Evolutionary conservation across 2,888 invertebrate species (phyloP), one percentile per base, ranked within the genome.

Genomic region (Schizaphis graminum): DNA sequence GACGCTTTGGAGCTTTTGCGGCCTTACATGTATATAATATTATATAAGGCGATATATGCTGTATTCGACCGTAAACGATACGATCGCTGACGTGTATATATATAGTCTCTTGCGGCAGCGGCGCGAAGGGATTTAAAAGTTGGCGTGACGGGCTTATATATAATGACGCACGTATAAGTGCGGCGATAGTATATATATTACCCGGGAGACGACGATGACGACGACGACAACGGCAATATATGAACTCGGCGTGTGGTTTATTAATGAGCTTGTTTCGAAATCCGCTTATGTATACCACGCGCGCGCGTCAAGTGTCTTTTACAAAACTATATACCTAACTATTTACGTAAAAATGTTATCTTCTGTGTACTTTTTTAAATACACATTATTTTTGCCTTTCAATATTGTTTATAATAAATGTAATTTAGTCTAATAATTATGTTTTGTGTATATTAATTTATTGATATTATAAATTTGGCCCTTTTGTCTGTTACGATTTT

Each of bases 211-310:
- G 67, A 41, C 21, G 77, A 35, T 21, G 57, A 57, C 26, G 57
- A 57, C 24, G 67, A 67, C n/a, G 28, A 61, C 28, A 3, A n/a
- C 57, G 57, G 26, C 57, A 13, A 67, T 24, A 77, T 21, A 67
- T 67, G 77, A 35, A 35, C 77, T 77, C 92, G 93, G 57, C 57
- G 84, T 91, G 94, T 91, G 94, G 94, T 94, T 94, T 94, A 91
- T 91, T 94, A 91, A 94, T 91, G 91, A 91, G 94, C 94, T 94
- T 91, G 94, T 77, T 53, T 26, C 91, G 67, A 61, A 94, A 94
- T 90, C 94, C 94, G 90, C 91, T 94, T 94, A 94, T 67, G 41
- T 49, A 28, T 93, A 28, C 57, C 44, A 44, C 26, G 49, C 93
- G 41, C 86, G 86, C 21, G 92, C 87, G 92, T 88, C 92, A 89